Evolutionary conservation across 2,797 vertebrate genomes (phyloP).

Genomic region (Coregonus sp.): DNA sequence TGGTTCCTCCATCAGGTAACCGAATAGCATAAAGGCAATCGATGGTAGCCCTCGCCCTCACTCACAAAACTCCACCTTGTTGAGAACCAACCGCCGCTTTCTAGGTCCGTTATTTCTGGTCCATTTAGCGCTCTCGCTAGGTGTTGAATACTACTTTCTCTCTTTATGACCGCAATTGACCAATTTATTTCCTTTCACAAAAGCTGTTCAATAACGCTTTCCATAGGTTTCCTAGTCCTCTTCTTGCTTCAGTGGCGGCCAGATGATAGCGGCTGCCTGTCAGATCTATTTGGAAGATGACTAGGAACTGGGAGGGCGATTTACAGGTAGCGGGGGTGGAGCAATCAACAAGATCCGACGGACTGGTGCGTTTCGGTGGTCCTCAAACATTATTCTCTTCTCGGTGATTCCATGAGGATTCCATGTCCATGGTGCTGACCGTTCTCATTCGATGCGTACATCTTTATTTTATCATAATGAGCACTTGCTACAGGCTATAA

Average conservation of each 20-base stretch:
- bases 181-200: conserved; percentile 7
- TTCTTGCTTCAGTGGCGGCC: conserved; percentile 22
- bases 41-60: conserved; percentile 19
- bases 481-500: too few species aligned
- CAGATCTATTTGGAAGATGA: conserved; percentile 67
- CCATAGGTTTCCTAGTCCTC: conserved; percentile 17
- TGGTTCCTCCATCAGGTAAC: background rate
- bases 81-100: conserved; percentile 32
- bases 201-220: conserved; percentile 6
- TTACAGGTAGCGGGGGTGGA: conserved; percentile 77
- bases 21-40: conserved; percentile 8
- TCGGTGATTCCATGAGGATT: conserved; percentile 57
- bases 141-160: conserved; percentile 49
- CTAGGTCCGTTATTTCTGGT: conserved; percentile 31
- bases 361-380: conserved; percentile 40
- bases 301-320: conserved; percentile 55
- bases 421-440: conserved; percentile 37
- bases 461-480: conserved; percentile 35
- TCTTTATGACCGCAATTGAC: background rate
- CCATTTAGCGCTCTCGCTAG: conserved; percentile 47
- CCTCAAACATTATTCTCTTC: conserved; percentile 37
- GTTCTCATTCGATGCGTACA: conserved; percentile 53
- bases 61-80: conserved; percentile 46
- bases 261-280: conserved; percentile 50
- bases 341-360: conserved; percentile 53